Base-by-base conservation (phyloP, 1,140 invertebrate species). In the Archivesica marissinica region DNA sequence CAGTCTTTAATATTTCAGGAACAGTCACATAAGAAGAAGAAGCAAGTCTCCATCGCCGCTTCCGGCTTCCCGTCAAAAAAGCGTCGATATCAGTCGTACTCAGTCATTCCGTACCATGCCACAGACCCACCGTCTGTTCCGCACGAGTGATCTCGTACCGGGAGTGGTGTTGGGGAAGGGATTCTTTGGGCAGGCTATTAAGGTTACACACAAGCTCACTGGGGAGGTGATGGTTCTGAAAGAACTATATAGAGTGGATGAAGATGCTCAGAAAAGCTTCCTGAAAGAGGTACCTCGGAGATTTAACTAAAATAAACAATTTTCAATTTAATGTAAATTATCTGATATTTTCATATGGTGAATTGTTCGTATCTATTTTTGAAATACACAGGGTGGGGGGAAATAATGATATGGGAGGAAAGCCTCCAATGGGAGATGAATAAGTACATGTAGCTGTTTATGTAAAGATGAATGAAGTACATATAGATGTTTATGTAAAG, bases 161-260 rank as follows among this genome's bases (percentile, higher is more conserved):
- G 98, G 98, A 39, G 97, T 98, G 92, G 95, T 99, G 1, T 93
- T 99, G 7, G 98, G 98, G 11, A 97, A 97, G 92, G 98, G 98
- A 28, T 99, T 98, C 94, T 99, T 98, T 93, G 98, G 98, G 0
- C 97, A 98, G 93, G 95, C 95, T n/a, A 90, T 92, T 76, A 93
- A 93, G 89, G 97, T 98, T 28, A 98, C 97, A 2, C 98, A 98
- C 93, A 95, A 96, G 76, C 96, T 97, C 85, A 98, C 97, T 0
- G 96, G 96, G 76, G 98, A 99, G 94, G 96, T 98, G 20, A 98
- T 99, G 97, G 98, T 99, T 66, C 95, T 99, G 20, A 99, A 99
- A 92, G 98, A 99, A 92, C 95, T 99, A 82, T 98, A 98, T 93
- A 95, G 97, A 74, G 97, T 98, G 30, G 98, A 99, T 91, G 98